These are phyloP conservation scores for Sinohyriopsis cumingii DNA, from an alignment of 2,888 invertebrate species.

Conservation along the genomic window DNA sequence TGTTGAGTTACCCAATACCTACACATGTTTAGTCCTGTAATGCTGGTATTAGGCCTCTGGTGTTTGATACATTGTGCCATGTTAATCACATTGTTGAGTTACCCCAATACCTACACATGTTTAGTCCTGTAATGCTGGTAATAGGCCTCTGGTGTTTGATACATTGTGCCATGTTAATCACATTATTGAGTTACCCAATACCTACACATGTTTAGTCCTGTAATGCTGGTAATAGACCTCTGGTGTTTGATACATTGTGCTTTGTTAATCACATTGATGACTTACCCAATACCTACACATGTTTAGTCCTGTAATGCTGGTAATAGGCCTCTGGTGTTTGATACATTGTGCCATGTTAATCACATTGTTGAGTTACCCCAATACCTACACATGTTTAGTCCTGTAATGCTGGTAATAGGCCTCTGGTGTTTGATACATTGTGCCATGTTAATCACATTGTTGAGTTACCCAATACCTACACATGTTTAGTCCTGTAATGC, in stretches of 20 bases:
- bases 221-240: conserved; percentile 24
- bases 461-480: conserved; percentile 11
- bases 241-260: conserved; percentile 36
- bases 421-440: conserved; percentile 32
- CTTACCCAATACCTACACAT: conserved; percentile 17
- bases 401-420: conserved; percentile 27
- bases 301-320: conserved; percentile 25
- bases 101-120: conserved; percentile 21
- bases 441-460: no score
- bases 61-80: no score
- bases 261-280: no score
- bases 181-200: not conserved
- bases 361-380: no score
- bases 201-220: conserved; percentile 29
- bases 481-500: conserved; percentile 25
- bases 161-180: no score
- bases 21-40: conserved; percentile 31
- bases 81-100: no score
- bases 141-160: conserved; percentile 30
- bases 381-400: conserved; percentile 26
- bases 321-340: conserved; percentile 28
- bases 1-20: not conserved
- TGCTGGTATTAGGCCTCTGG: conserved; percentile 25
- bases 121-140: conserved; percentile 25
- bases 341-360: no score